Conservation (phyloP, 2,797 vertebrate genomes). For the Molossus molossus region DNA sequence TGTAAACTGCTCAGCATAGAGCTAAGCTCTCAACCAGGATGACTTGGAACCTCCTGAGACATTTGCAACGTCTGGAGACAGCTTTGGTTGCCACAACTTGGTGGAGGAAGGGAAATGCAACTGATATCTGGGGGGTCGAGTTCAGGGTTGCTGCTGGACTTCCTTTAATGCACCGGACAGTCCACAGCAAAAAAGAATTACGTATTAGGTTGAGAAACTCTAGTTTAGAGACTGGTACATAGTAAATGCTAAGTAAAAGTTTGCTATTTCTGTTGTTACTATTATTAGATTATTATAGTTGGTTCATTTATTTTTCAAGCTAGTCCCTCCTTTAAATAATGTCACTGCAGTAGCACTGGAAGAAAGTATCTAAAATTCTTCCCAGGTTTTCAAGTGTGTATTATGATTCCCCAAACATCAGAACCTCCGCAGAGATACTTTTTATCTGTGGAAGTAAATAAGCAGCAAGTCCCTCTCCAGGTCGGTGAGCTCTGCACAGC, state of each 20-base stretch:
- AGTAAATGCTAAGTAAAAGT: neutral
- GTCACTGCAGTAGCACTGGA: neutral
- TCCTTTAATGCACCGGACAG: neutral
- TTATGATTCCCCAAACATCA: constrained; percentile 6
- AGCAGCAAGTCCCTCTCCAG: neutral
- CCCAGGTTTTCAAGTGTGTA: neutral
- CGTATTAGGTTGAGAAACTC: neutral
- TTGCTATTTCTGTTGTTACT: neutral
- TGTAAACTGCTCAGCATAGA: neutral
- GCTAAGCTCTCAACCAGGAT: neutral
- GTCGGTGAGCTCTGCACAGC: neutral
- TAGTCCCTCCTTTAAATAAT: neutral
- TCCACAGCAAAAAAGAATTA: neutral
- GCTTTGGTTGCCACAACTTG: neutral
- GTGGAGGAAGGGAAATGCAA: neutral
- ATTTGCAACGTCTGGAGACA: neutral
- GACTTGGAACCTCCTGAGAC: neutral
- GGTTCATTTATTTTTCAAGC: constrained; percentile 41
- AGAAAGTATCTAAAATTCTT: constrained; percentile 53
- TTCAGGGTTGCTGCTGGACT: neutral
- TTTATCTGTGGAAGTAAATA: neutral
- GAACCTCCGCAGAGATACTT: neutral
- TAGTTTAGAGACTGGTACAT: neutral
- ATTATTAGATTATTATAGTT: neutral
- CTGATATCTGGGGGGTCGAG: neutral